Base-by-base conservation (phyloP, 2,113 vertebrate genomes). In the Athene noctua region DNA sequence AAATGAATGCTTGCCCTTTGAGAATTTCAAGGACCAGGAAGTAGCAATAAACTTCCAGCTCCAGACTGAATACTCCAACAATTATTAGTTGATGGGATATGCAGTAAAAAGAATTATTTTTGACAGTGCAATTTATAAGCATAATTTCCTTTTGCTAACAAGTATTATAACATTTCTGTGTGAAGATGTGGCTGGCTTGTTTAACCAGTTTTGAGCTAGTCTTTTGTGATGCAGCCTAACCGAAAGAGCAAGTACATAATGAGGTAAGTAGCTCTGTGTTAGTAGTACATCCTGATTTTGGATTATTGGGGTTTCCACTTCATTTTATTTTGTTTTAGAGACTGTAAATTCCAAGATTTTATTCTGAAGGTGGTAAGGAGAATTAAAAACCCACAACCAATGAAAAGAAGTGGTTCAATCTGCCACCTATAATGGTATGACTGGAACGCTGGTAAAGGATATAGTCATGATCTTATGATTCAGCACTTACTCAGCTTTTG, bases 1-100 rank as follows among this genome's bases (percentile, higher is more conserved):
- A 92, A 55, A n/a, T 75, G 51, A 89, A 40, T 74, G 57, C 71
- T 30, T 59, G 44, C 46, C 40, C 77, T 94, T 96, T 73, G 86
- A 91, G 77, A 88, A 92, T 91, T 91, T 79, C 67, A 71, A 78
- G 55, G n/a, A 88, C 80, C 65, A 82, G 87, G 90, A 94, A 96
- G 44, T 15, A 89, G 83, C 57, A 80, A 90, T 77, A 58, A 95
- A 78, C 36, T 14, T 67, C 25, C 36, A 81, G 61, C 68, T 95
- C 59, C 57, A 89, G 63, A 36, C 29, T 42, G 66, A 86, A 91
- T 51, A 66, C 42, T 85, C 19, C 77, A 80, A 77, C 30, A 70
- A 88, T 79, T 73, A 91, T 73, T 88, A 79, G n/a, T 79, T 93
- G 89, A 75, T 80, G 89, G 61, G 51, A 61, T 77, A 61, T 9